phyloP scores from a whole-genome alignment of 2,888 invertebrate species.

The Ectemnius continuus region DNA sequence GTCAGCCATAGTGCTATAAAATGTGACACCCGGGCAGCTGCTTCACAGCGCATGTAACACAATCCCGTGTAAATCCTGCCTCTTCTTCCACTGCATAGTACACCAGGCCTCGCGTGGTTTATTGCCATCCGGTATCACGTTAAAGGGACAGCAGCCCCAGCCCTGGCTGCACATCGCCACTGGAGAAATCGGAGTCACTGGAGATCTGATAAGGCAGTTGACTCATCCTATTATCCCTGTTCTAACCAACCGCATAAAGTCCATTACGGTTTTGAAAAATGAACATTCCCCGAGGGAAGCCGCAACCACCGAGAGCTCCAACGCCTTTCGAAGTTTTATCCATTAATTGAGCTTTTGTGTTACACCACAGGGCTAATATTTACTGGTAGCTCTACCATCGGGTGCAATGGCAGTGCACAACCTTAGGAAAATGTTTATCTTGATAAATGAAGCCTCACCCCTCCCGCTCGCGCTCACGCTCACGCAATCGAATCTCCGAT shows the following conservation, averaged over 20 bases:
- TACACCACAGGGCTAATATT: slow-evolving; percentile 1
- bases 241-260: too few relatives aligned
- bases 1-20: slow-evolving; percentile 66
- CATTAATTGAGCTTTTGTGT: background rate
- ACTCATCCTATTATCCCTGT: background rate
- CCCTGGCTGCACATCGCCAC: slow-evolving; percentile 29
- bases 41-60: slow-evolving; percentile 61
- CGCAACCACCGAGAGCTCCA: too few relatives aligned
- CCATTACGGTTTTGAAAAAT: background rate
- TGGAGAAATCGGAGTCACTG: slow-evolving; percentile 36
- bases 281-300: too few relatives aligned
- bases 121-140: slow-evolving; percentile 56
- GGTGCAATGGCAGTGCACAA: background rate
- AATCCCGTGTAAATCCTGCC: slow-evolving; percentile 68
- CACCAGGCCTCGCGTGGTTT: slow-evolving; percentile 54
- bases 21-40: slow-evolving; percentile 68
- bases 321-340: too few relatives aligned
- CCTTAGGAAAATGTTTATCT: slow-evolving; percentile 1
- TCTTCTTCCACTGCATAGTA: slow-evolving; percentile 44
- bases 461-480: background rate
- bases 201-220: slow-evolving; percentile 27
- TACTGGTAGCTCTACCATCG: background rate
- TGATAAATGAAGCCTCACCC: background rate
- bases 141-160: slow-evolving; percentile 56
- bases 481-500: slow-evolving; percentile 6